phyloP scores from a whole-genome alignment of 2,888 invertebrate species.

The Tiliacea aurago region DNA sequence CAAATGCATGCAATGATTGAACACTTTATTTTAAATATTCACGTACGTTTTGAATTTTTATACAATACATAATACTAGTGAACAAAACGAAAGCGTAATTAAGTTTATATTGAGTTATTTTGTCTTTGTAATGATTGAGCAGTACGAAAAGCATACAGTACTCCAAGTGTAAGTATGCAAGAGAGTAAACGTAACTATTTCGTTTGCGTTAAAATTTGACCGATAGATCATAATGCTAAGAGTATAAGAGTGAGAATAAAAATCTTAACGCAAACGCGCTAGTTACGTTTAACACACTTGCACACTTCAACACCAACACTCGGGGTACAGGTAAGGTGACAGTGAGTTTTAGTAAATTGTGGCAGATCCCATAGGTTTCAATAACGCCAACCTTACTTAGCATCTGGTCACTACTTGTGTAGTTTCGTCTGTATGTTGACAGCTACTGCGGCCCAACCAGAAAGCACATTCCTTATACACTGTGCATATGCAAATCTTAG shows the following conservation, averaged over 20 bases:
- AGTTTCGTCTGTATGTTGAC: background rate
- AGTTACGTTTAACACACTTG: no score
- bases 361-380: background rate
- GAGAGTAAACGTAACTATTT: no score
- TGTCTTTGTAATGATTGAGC: background rate
- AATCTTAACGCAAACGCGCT: no score
- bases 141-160: no score
- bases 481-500: conserved; percentile 29
- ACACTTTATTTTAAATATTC: background rate
- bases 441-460: background rate
- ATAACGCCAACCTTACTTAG: background rate
- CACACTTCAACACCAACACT: no score
- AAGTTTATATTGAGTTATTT: background rate
- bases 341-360: background rate
- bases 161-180: no score
- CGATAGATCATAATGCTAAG: no score
- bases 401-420: background rate
- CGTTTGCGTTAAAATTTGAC: no score
- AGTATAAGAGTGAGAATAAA: no score
- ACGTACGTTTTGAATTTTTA: no score
- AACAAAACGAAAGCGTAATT: background rate
- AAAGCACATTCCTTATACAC: conserved; percentile 4
- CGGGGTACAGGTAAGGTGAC: no score
- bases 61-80: background rate
- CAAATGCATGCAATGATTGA: background rate